A percentile compares a stretch with the other conserved stretches of the same genome.
phyloP scores from a whole-genome alignment of 1,140 invertebrate genomes.

The Lordiphosa clarofinis region DNA sequence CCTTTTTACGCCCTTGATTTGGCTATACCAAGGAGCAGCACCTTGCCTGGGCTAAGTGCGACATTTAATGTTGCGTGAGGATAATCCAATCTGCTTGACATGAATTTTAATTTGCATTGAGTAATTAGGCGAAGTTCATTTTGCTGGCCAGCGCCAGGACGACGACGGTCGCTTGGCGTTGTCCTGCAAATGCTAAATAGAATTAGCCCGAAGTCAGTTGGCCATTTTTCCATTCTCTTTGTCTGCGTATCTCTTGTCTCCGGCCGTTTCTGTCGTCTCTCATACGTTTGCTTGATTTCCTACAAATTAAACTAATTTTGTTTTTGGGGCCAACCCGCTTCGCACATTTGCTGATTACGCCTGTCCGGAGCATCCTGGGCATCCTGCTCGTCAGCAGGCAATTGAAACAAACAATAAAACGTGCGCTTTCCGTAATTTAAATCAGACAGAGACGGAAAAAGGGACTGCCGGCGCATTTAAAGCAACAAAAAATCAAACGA shows the following conservation, averaged over 20 bases:
- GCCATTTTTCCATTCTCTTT: conserved; percentile 24
- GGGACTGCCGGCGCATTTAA: conserved; percentile 50
- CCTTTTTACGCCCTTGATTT: conserved; percentile 54
- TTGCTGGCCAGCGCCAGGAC: conserved; percentile 43
- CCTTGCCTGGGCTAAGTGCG: conserved; percentile 60
- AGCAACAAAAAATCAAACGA: conserved; percentile 55
- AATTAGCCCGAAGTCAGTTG: conserved; percentile 51
- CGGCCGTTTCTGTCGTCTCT: conserved; percentile 17
- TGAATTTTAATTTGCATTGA: conserved; percentile 78
- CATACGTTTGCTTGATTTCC: conserved; percentile 69
- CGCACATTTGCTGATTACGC: conserved; percentile 74
- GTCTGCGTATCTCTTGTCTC: conserved; percentile 1
- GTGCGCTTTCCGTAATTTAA: conserved; percentile 74
- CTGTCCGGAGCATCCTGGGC: conserved; percentile 47
- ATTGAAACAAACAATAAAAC: conserved; percentile 78
- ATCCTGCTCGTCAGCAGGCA: conserved; percentile 61
- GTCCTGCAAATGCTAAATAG: conserved; percentile 70
- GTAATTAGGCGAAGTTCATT: conserved; percentile 76
- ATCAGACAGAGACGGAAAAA: conserved; percentile 53
- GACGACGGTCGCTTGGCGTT: conserved; percentile 13
- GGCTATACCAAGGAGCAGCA: conserved; percentile 15
- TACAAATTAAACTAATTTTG: conserved; percentile 75
- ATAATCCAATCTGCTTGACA: conserved; percentile 78
- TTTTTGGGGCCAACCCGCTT: conserved; percentile 25
- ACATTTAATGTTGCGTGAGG: conserved; percentile 77